These are phyloP conservation scores for Arctopsyche grandis DNA, from an alignment of 1,140 invertebrate species.

Conservation along the genomic window DNA sequence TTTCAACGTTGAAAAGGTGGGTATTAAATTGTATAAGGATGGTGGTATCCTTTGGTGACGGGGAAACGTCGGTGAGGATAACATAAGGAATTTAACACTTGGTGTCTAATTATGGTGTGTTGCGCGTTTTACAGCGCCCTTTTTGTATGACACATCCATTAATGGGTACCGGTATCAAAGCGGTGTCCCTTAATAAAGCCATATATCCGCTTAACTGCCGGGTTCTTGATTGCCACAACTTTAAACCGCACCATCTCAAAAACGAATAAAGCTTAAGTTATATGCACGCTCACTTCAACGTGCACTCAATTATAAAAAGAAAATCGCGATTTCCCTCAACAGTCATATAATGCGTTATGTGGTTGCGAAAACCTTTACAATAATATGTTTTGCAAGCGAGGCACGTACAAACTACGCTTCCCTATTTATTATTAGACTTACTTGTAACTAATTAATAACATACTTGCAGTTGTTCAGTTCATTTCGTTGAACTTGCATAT, in stretches of 20 bases:
- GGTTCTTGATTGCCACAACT: constrained; percentile 10
- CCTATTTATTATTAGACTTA: too few species aligned
- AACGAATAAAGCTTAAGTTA: constrained; percentile 25
- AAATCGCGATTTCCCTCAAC: constrained; percentile 8
- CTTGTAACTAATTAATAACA: too few species aligned
- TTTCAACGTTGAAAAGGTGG: too few species aligned
- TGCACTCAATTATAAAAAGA: constrained; percentile 14
- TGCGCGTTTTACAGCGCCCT: constrained; percentile 36
- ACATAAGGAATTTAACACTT: constrained; percentile 40
- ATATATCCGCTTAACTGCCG: constrained; percentile 22
- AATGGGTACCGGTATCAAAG: constrained; percentile 29
- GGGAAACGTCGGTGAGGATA: constrained; percentile 15
- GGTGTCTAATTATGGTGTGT: constrained; percentile 43
- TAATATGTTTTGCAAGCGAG: too few species aligned
- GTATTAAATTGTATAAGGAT: neutral
- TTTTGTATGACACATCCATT: constrained; percentile 49
- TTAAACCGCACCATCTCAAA: neutral
- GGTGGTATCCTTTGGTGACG: constrained; percentile 19
- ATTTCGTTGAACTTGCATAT: too few species aligned
- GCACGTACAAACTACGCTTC: too few species aligned
- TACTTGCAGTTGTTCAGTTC: too few species aligned
- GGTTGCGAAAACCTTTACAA: neutral
- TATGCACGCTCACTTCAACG: neutral
- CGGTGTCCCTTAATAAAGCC: constrained; percentile 37
- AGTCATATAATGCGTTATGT: neutral